Evolutionary conservation across 2,888 invertebrate genomes (phyloP).

Genomic region (Mythimna vitellina): DNA sequence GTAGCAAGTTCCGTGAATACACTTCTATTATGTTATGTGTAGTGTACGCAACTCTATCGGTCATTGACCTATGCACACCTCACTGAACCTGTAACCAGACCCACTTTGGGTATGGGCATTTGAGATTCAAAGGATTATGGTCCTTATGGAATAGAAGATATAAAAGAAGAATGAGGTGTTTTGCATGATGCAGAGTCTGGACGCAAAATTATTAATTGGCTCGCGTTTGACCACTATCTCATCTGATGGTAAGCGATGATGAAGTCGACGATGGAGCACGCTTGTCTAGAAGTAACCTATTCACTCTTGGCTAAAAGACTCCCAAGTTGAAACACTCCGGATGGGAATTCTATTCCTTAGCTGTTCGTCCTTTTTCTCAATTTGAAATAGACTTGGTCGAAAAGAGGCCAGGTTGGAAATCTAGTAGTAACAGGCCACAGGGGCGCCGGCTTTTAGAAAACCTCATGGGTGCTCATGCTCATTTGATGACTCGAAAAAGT

Average conservation of each 20-base stretch:
- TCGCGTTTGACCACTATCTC: too few species aligned
- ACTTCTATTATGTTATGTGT: constrained; percentile 49
- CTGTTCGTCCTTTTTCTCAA: not conserved
- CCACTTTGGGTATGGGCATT: constrained; percentile 12
- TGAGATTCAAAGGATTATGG: not conserved
- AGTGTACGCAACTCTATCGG: constrained; percentile 47
- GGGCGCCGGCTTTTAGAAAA: too few species aligned
- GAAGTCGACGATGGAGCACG: too few species aligned
- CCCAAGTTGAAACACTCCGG: too few species aligned
- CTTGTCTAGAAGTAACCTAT: too few species aligned
- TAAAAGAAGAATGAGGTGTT: not conserved
- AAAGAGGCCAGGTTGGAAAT: not conserved
- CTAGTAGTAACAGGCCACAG: not conserved
- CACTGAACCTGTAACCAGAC: constrained; percentile 44
- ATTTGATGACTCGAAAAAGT: too few species aligned
- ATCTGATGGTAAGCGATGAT: too few species aligned
- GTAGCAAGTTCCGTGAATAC: constrained; percentile 42
- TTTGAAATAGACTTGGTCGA: not conserved
- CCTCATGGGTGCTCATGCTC: too few species aligned
- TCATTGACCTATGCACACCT: constrained; percentile 48
- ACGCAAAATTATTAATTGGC: too few species aligned
- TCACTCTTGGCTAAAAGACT: too few species aligned
- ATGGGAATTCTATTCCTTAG: too few species aligned
- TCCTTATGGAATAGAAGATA: not conserved
- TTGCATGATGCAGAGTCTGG: not conserved